phyloP scores from a whole-genome alignment of 2,797 vertebrate genomes.

The Tadarida brasiliensis region DNA sequence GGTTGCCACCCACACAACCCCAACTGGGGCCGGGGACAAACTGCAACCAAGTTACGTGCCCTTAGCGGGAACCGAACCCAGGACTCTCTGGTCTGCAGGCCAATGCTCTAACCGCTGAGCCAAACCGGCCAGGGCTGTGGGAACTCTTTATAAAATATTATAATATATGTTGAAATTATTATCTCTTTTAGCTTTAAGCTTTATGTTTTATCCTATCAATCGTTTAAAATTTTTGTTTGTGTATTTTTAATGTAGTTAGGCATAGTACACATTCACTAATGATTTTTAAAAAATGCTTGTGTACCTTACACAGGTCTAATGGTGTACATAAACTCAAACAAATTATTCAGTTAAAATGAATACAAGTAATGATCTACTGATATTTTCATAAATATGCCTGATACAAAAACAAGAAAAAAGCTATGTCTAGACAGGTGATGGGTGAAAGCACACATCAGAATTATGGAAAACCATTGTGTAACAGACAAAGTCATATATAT shows the following conservation, averaged over 20 bases:
- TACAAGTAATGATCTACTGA: not conserved
- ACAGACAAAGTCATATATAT: not conserved
- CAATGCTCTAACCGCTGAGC: no score
- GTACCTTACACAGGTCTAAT: not conserved
- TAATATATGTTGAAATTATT: not conserved
- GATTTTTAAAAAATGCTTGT: not conserved
- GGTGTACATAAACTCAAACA: not conserved
- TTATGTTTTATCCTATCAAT: not conserved
- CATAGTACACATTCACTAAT: not conserved
- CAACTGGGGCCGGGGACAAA: no score
- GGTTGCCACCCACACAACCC: no score
- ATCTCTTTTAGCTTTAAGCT: not conserved
- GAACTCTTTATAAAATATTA: not conserved
- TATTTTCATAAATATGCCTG: not conserved
- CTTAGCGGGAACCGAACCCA: no score
- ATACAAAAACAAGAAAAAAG: not conserved
- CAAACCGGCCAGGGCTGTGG: no score
- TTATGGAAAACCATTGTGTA: not conserved
- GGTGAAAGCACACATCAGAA: not conserved
- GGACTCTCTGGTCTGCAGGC: no score
- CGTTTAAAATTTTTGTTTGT: not conserved
- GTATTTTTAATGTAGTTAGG: not conserved
- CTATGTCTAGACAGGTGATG: not conserved
- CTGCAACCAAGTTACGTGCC: no score
- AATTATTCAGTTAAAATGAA: constrained; percentile 6